A percentile compares a stretch with the other conserved stretches of the same genome.
phyloP scores from a whole-genome alignment of 2,888 invertebrate species.

The Protodeltote pygarga region DNA sequence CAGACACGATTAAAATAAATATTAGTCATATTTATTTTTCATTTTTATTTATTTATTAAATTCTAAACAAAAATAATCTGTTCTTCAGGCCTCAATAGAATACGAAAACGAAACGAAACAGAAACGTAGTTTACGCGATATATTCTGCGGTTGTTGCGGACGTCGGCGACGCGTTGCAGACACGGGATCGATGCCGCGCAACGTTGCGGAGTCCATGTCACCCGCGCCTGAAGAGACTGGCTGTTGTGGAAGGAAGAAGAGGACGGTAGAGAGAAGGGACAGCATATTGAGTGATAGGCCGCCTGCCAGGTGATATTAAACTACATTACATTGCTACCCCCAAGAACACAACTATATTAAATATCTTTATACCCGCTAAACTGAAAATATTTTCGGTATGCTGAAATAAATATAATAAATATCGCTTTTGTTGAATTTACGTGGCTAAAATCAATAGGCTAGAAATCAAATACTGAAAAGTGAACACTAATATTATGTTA shows the following conservation, averaged over 20 bases:
- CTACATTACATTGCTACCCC: too few relatives aligned
- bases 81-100: slow-evolving; percentile 70
- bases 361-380: too few relatives aligned
- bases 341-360: too few relatives aligned
- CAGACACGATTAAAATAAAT: too few relatives aligned
- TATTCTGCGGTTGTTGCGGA: slow-evolving; percentile 75
- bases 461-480: too few relatives aligned
- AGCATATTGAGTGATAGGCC: slow-evolving; percentile 85
- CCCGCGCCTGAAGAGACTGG: slow-evolving; percentile 66
- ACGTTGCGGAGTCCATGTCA: slow-evolving; percentile 53
- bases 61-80: background rate
- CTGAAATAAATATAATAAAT: too few relatives aligned
- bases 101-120: slow-evolving; percentile 79
- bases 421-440: too few relatives aligned
- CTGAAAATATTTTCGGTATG: too few relatives aligned
- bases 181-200: slow-evolving; percentile 49
- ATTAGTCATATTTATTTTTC: background rate
- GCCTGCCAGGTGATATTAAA: slow-evolving; percentile 73
- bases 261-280: slow-evolving; percentile 81
- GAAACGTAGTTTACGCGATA: slow-evolving; percentile 81
- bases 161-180: slow-evolving; percentile 63
- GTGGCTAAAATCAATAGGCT: too few relatives aligned
- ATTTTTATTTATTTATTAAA: background rate
- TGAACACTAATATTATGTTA: background rate
- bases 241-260: slow-evolving; percentile 78